Evolutionary conservation across 2,113 vertebrate genomes (phyloP).

Genomic region (Peromyscus leucopus): DNA sequence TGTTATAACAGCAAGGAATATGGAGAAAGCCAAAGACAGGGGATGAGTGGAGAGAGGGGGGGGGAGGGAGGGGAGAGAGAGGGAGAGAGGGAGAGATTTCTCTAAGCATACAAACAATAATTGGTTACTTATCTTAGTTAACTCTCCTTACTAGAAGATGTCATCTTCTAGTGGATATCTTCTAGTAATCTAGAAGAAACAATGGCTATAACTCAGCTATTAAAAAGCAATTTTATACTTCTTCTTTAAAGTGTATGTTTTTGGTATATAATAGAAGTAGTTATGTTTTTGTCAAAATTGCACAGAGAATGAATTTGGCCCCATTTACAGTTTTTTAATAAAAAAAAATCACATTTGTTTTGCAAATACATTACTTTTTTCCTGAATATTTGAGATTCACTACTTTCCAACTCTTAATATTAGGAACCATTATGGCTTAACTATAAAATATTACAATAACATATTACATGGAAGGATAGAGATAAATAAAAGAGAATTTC

Average conservation of each 20-base stretch:
- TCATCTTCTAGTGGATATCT: neutral
- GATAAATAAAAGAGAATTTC: neutral
- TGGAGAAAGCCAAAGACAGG: too few relatives aligned
- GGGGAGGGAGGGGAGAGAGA: too few relatives aligned
- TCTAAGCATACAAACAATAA: neutral
- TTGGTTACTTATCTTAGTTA: neutral
- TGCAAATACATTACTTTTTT: neutral
- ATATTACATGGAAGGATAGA: neutral
- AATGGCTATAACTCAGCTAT: neutral
- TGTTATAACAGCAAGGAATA: neutral
- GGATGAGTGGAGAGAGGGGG: too few relatives aligned
- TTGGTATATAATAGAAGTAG: neutral
- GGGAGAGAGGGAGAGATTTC: neutral
- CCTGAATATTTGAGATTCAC: neutral
- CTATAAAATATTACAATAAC: neutral
- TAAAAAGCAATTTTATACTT: neutral
- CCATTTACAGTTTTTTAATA: neutral
- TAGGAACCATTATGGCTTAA: neutral
- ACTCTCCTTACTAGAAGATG: neutral
- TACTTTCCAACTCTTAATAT: neutral
- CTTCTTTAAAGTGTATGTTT: neutral
- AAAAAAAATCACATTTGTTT: slow-evolving; percentile 1
- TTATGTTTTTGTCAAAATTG: neutral
- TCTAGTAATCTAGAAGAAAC: neutral
- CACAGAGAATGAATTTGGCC: neutral